Evolutionary conservation across 2,888 invertebrate species (phyloP), one percentile per base, ranked within the genome.

Genomic region (Galerucella nymphaeae): DNA sequence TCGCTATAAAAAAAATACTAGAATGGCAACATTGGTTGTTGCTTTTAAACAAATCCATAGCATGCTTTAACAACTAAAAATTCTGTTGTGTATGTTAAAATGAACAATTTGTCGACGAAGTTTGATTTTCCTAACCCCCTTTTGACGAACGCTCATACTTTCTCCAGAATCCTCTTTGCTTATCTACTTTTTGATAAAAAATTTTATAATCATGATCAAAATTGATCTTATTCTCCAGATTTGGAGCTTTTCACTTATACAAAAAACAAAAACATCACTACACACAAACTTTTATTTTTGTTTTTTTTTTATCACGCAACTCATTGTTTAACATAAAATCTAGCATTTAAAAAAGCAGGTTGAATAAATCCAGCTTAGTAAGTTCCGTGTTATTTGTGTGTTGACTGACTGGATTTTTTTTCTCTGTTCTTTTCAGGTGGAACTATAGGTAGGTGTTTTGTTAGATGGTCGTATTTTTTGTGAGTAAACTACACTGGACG

Each of bases 361-460:
- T 70, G 69, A 57, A 63, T 57, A 70, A 70, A 70, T 70, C 63
- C 62, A 70, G 63, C 63, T 55, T 61, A 38, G 50, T 13, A 18
- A 30, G 18, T 70, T 67, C 23, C 45, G 41, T 73, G 58, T 42
- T 62, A 68, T 66, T 48, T 66, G 45, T 62, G 71, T 55, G 71
- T 72, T 65, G 55, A 72, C 67, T 75, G 70, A 73, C 74, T 62
- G 45, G 75, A 75, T 78, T 79, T 79, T 48, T 53, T 78, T 80
- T n/a, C 78, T 74, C 78, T 75, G 76, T 76, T 74, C 65, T 72
- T 74, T 80, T 66, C 77, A 83, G 83, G 83, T 80, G 83, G 83
- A 78, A 83, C 83, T 71, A 83, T 83, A 81, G 83, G 83, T 83
- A 77, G 79, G 83, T 83, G 79, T 72, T 71, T 68, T 73, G 71